phyloP scores from a whole-genome alignment of 2,113 vertebrate species.

The Crocuta crocuta region DNA sequence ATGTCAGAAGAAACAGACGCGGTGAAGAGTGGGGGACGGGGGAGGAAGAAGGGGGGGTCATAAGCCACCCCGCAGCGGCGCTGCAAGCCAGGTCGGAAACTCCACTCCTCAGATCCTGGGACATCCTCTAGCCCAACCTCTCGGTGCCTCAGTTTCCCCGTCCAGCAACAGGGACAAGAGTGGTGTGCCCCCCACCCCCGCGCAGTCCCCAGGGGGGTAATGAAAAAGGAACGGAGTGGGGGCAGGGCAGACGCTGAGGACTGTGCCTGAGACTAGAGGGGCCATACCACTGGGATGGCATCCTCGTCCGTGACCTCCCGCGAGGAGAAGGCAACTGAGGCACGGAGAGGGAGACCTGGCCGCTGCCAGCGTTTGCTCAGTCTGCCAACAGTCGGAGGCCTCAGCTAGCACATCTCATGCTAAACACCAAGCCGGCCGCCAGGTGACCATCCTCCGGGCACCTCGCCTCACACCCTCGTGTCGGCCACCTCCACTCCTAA shows the following conservation, averaged over 20 bases:
- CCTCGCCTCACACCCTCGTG: background rate
- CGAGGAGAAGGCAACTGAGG: conserved; percentile 6
- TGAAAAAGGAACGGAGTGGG: background rate
- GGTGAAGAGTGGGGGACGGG: accelerated
- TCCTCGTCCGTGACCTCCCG: accelerated
- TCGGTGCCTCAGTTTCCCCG: conserved; percentile 13
- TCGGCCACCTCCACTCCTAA: background rate
- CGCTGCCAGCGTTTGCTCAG: background rate
- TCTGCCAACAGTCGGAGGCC: background rate
- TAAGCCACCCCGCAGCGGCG: background rate
- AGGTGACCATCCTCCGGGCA: background rate
- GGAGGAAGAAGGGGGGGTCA: too few relatives aligned
- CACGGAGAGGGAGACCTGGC: background rate
- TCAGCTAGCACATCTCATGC: background rate
- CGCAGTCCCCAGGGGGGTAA: background rate
- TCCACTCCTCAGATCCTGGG: background rate
- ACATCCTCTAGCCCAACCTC: background rate
- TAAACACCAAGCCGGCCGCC: background rate
- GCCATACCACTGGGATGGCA: accelerated
- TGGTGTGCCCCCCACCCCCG: background rate
- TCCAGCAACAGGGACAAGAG: background rate
- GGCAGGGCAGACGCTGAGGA: accelerated
- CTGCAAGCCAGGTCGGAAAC: background rate
- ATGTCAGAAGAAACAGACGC: background rate
- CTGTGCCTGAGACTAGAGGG: accelerated